Percentiles rank a stretch among this genome's conserved stretches.
These are phyloP conservation scores for Artemia sp. DNA, from an alignment of 2,888 invertebrate species.

Conservation along the genomic window DNA sequence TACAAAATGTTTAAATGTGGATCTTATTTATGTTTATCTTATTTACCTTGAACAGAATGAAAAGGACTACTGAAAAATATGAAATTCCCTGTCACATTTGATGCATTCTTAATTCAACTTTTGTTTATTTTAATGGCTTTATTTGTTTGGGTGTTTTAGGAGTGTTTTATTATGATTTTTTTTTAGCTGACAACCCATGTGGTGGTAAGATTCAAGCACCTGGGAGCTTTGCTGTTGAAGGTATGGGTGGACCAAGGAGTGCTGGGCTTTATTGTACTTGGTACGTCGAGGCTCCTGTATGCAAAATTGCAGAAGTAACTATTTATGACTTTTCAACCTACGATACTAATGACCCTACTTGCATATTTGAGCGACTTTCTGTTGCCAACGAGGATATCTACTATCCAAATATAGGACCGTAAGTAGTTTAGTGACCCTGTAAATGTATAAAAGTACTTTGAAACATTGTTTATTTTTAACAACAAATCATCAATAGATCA, in stretches of 20 bases:
- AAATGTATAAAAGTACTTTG: too few relatives aligned
- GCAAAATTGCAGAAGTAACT: not conserved
- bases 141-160: too few relatives aligned
- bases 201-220: constrained; percentile 6
- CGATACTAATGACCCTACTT: not conserved
- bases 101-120: too few relatives aligned
- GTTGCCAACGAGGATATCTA: not conserved
- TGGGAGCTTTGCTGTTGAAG: not conserved
- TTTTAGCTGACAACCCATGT: not conserved
- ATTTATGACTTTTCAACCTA: not conserved
- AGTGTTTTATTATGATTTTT: not conserved
- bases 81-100: too few relatives aligned
- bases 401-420: not conserved
- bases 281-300: not conserved
- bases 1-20: too few relatives aligned
- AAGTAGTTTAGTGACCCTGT: not conserved
- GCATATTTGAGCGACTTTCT: not conserved
- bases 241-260: not conserved
- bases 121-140: too few relatives aligned
- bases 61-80: too few relatives aligned
- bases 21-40: too few relatives aligned
- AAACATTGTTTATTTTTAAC: too few relatives aligned
- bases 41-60: too few relatives aligned
- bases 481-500: too few relatives aligned
- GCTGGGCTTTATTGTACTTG: constrained; percentile 12